These are phyloP conservation scores for Caenorhabditis sp. DNA, from an alignment of 2,888 invertebrate genomes.

Conservation along the genomic window DNA sequence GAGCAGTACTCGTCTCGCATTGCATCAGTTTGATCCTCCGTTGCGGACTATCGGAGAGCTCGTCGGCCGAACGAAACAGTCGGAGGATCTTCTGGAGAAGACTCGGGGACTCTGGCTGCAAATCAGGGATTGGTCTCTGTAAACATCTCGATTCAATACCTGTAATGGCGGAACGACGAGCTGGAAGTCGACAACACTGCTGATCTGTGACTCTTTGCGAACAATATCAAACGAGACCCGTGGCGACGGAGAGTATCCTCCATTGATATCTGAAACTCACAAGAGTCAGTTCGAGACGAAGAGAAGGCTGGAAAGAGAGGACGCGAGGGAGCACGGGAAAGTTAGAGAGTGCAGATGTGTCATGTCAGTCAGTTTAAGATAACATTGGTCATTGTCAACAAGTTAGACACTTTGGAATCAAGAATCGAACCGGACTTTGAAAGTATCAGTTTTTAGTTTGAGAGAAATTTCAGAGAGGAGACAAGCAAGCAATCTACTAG, in stretches of 20 bases:
- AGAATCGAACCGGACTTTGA: conserved; percentile 11
- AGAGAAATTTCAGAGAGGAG: conserved; percentile 10
- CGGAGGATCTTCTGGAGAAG: conserved; percentile 29
- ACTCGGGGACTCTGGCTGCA: conserved; percentile 26
- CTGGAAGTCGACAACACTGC: conserved; percentile 58
- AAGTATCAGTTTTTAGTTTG: conserved; percentile 15
- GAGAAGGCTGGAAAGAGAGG: conserved; percentile 9
- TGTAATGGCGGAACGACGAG: conserved; percentile 45
- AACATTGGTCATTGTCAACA: conserved; percentile 9
- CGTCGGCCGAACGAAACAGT: conserved; percentile 47
- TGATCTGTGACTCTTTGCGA: conserved; percentile 62
- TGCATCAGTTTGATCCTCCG: conserved; percentile 68
- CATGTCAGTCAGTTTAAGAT: conserved; percentile 44
- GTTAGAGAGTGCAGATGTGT: conserved; percentile 48
- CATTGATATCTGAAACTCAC: conserved; percentile 50
- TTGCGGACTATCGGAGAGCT: conserved; percentile 61
- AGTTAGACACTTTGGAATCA: conserved; percentile 3
- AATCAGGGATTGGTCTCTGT: too few relatives aligned
- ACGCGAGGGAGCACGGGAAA: conserved; percentile 35
- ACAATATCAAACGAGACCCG: conserved; percentile 66
- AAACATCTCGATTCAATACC: neutral
- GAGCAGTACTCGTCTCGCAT: conserved; percentile 70
- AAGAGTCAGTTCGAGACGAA: conserved; percentile 10
- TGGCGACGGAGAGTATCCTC: conserved; percentile 48
- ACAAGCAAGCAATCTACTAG: conserved; percentile 23